Evolutionary conservation across 2,888 invertebrate species (phyloP).

Genomic region (Eupithecia subumbrata): DNA sequence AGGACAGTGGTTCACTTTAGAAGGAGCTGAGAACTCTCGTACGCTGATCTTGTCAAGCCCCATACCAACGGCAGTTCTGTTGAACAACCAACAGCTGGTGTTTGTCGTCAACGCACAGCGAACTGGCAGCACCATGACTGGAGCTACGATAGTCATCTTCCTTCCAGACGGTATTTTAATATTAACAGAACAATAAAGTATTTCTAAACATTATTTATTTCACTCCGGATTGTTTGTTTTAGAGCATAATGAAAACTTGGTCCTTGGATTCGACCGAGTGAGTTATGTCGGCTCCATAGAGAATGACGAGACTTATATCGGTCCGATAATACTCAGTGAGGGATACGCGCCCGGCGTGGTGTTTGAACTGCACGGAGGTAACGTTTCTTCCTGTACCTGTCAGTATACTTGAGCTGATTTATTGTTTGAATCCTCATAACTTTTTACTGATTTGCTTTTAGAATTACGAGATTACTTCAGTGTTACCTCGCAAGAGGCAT

Average conservation of each 20-base stretch:
- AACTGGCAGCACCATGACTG: constrained; percentile 40
- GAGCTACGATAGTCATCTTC: constrained; percentile 47
- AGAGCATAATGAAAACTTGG: constrained; percentile 25
- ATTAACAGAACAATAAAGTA: not conserved
- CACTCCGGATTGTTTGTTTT: constrained; percentile 15
- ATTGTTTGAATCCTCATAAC: not conserved
- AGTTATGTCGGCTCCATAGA: constrained; percentile 50
- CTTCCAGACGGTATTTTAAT: constrained; percentile 33
- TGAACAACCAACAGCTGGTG: constrained; percentile 48
- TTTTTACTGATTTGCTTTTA: constrained; percentile 18
- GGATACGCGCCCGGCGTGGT: constrained; percentile 49
- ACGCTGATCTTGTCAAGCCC: constrained; percentile 36
- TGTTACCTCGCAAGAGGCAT: constrained; percentile 21
- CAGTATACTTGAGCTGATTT: not conserved
- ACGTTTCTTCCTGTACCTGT: not conserved
- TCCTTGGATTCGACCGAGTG: constrained; percentile 49
- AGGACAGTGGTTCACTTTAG: constrained; percentile 39
- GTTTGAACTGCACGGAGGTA: constrained; percentile 52
- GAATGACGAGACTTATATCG: constrained; percentile 35
- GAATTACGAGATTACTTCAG: constrained; percentile 40
- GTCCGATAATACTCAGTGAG: constrained; percentile 48
- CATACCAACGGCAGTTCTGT: constrained; percentile 47
- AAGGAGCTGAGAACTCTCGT: constrained; percentile 36
- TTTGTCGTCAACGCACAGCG: constrained; percentile 41
- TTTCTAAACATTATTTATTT: not conserved